Evolutionary conservation across 2,113 vertebrate species (phyloP).

Genomic region (Crotalus helleri): DNA sequence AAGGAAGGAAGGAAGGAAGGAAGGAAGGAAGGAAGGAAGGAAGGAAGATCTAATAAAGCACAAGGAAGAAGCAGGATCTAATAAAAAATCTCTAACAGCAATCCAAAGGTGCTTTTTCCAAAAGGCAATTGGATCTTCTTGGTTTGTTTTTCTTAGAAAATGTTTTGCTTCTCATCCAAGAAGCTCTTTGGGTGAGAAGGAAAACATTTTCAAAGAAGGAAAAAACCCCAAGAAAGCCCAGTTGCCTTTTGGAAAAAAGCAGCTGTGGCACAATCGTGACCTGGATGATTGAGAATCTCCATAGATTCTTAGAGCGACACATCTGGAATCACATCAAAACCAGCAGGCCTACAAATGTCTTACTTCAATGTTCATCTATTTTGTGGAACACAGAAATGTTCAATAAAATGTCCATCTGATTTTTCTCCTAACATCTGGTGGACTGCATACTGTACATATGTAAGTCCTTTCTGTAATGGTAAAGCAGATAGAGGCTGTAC

Average conservation of each 20-base stretch:
- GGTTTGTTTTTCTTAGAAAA: neutral
- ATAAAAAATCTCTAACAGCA: neutral
- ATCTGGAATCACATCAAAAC: neutral
- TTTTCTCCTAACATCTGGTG: neutral
- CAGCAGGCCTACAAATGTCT: neutral
- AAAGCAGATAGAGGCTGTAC: neutral
- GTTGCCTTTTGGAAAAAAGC: neutral
- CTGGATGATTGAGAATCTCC: neutral
- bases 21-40: too few species aligned
- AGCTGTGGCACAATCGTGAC: neutral
- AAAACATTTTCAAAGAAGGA: neutral
- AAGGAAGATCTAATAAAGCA: too few species aligned
- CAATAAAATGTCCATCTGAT: neutral
- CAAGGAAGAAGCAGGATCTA: neutral
- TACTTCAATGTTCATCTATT: neutral
- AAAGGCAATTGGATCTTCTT: neutral
- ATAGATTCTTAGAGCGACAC: neutral
- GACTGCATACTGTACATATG: neutral
- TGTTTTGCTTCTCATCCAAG: neutral
- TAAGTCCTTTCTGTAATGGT: neutral
- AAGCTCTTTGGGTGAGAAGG: neutral
- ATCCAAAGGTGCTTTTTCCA: neutral
- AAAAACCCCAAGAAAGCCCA: neutral
- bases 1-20: too few species aligned
- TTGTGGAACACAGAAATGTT: neutral